phyloP scores from a whole-genome alignment of 2,888 invertebrate genomes.

The Sphaerophoria rueppellii region DNA sequence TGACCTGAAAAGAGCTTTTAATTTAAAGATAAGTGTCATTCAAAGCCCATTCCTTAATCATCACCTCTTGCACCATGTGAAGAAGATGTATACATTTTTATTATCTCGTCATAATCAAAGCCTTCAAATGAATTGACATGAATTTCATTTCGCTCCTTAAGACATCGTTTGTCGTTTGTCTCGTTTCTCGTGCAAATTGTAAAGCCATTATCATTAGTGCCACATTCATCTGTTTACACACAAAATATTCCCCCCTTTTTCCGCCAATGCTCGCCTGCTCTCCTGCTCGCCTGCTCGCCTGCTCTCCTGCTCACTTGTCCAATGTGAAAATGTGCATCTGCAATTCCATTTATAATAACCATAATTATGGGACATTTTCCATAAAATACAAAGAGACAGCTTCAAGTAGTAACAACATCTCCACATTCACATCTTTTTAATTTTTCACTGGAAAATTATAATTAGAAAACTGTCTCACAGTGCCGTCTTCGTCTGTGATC shows the following conservation, averaged over 20 bases:
- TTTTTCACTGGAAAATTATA: slow-evolving; percentile 38
- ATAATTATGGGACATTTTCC: slow-evolving; percentile 67
- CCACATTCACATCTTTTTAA: slow-evolving; percentile 21
- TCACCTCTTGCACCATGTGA: background rate
- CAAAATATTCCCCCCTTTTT: slow-evolving; percentile 8
- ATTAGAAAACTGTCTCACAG: slow-evolving; percentile 71
- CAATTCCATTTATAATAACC: slow-evolving; percentile 49
- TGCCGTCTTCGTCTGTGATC: slow-evolving; percentile 20
- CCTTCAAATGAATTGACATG: slow-evolving; percentile 20
- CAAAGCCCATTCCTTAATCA: too few relatives aligned
- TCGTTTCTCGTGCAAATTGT: slow-evolving; percentile 37
- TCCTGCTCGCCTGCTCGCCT: too few relatives aligned
- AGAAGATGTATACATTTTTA: background rate
- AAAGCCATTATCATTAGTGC: slow-evolving; percentile 51
- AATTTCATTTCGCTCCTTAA: slow-evolving; percentile 22
- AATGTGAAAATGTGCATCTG: slow-evolving; percentile 29
- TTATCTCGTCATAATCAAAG: slow-evolving; percentile 8
- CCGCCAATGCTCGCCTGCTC: background rate
- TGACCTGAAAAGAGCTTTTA: too few relatives aligned
- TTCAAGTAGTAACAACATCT: slow-evolving; percentile 1
- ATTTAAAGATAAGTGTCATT: too few relatives aligned
- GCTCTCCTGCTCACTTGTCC: too few relatives aligned
- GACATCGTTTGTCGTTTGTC: background rate
- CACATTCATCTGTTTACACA: slow-evolving; percentile 34
- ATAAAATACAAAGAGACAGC: slow-evolving; percentile 16